Evolutionary conservation across 2,888 invertebrate genomes (phyloP).

Genomic region (Drosophila anomalipes): DNA sequence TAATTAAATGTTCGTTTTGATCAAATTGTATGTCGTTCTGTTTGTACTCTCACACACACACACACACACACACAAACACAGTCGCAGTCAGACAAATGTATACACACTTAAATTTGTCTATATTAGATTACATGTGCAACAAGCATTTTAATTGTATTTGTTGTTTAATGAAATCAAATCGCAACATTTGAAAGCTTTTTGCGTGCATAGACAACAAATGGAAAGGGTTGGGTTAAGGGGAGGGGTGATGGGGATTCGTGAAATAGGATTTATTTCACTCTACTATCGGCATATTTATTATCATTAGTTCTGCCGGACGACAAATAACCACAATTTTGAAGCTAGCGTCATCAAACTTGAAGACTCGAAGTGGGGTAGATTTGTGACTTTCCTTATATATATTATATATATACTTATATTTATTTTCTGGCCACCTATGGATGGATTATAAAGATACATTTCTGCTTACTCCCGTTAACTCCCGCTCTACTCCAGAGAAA

Average conservation of each 20-base stretch:
- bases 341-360: too few species aligned
- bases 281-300: not conserved
- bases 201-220: slow-evolving; percentile 16
- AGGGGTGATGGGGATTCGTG: not conserved
- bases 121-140: slow-evolving; percentile 71
- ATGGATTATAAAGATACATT: too few species aligned
- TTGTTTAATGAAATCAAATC: slow-evolving; percentile 69
- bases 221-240: slow-evolving; percentile 2
- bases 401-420: too few species aligned
- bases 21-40: slow-evolving; percentile 22
- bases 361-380: too few species aligned
- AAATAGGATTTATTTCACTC: not conserved
- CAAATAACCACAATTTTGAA: too few species aligned
- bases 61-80: slow-evolving; percentile 14
- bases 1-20: slow-evolving; percentile 64
- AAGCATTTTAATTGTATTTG: slow-evolving; percentile 75
- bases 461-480: too few species aligned
- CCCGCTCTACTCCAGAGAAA: too few species aligned
- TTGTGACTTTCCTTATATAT: too few species aligned
- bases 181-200: slow-evolving; percentile 68
- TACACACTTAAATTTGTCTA: slow-evolving; percentile 7
- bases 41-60: slow-evolving; percentile 7
- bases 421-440: too few species aligned
- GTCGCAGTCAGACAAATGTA: slow-evolving; percentile 5
- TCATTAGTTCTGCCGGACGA: not conserved